Evolutionary conservation across 1,140 invertebrate genomes (phyloP).

Genomic region (Aphelenchoides besseyi): DNA sequence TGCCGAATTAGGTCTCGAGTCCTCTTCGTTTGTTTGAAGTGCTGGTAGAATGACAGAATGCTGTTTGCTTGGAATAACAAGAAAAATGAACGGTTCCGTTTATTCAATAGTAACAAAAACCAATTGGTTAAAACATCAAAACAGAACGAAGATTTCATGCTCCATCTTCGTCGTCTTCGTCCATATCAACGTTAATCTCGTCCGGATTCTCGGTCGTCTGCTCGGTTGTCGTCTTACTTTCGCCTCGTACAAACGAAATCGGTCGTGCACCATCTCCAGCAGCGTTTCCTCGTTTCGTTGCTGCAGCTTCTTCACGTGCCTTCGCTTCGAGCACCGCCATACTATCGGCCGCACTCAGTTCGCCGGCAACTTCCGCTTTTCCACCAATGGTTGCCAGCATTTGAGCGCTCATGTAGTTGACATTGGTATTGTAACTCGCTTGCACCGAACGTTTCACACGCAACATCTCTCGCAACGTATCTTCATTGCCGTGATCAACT

Average conservation of each 20-base stretch:
- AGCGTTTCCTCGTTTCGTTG: conserved; percentile 22
- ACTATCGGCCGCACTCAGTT: conserved; percentile 53
- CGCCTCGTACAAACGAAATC: conserved; percentile 59
- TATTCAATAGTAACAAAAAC: background rate
- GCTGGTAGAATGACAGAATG: background rate
- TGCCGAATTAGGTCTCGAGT: background rate
- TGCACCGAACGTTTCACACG: conserved; percentile 77
- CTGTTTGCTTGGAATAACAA: background rate
- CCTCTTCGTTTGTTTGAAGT: background rate
- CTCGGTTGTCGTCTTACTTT: conserved; percentile 49
- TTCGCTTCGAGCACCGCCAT: conserved; percentile 58
- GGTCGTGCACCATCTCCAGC: conserved; percentile 23
- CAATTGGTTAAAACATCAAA: too few relatives aligned
- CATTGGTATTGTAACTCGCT: conserved; percentile 60
- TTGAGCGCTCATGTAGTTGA: conserved; percentile 83
- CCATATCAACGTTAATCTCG: conserved; percentile 58
- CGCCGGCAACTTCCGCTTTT: conserved; percentile 52
- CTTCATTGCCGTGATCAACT: conserved; percentile 97
- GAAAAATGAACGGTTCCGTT: background rate
- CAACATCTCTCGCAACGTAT: conserved; percentile 98
- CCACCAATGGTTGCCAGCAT: conserved; percentile 54
- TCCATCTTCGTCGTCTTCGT: conserved; percentile 53
- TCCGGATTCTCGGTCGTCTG: conserved; percentile 60
- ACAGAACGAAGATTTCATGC: background rate
- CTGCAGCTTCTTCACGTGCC: conserved; percentile 39